Percentiles rank a stretch among this genome's conserved stretches.
These are phyloP conservation scores for Anguilla megastoma DNA, from an alignment of 2,797 vertebrate genomes.

Conservation along the genomic window DNA sequence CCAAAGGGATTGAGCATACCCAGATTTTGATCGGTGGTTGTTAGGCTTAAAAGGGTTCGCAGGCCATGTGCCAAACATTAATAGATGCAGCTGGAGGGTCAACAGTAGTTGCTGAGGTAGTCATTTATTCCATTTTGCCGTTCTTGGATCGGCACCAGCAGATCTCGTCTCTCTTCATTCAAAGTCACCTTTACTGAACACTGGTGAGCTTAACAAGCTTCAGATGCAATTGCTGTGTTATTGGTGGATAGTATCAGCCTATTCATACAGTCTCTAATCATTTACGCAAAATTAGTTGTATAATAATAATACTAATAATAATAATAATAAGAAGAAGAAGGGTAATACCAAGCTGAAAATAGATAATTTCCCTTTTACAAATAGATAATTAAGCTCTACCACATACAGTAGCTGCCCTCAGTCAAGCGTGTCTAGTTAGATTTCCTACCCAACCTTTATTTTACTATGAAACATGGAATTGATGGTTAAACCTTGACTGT, in stretches of 20 bases:
- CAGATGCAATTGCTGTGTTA: slow-evolving; percentile 1
- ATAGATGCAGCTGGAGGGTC: slow-evolving; percentile 58
- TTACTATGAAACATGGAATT: background rate
- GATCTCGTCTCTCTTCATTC: slow-evolving; percentile 40
- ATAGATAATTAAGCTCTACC: background rate
- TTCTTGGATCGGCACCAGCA: slow-evolving; percentile 38
- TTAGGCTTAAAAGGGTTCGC: slow-evolving; percentile 57
- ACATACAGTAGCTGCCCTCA: background rate
- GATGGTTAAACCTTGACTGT: background rate
- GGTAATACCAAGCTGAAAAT: background rate
- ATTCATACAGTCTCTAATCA: background rate
- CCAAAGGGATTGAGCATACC: slow-evolving; percentile 35
- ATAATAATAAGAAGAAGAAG: background rate
- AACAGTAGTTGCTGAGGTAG: slow-evolving; percentile 49
- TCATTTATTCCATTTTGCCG: slow-evolving; percentile 39
- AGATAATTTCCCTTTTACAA: background rate
- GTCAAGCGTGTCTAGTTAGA: background rate
- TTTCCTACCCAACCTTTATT: background rate
- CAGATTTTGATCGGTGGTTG: slow-evolving; percentile 55
- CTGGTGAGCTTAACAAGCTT: slow-evolving; percentile 19
- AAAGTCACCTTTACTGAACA: slow-evolving; percentile 48
- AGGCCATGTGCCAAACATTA: slow-evolving; percentile 62
- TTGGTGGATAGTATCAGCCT: background rate
- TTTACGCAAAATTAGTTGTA: background rate
- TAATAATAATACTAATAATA: background rate